Conservation (phyloP, 2,888 invertebrate genomes). For the Sepioteuthis lessoniana region DNA sequence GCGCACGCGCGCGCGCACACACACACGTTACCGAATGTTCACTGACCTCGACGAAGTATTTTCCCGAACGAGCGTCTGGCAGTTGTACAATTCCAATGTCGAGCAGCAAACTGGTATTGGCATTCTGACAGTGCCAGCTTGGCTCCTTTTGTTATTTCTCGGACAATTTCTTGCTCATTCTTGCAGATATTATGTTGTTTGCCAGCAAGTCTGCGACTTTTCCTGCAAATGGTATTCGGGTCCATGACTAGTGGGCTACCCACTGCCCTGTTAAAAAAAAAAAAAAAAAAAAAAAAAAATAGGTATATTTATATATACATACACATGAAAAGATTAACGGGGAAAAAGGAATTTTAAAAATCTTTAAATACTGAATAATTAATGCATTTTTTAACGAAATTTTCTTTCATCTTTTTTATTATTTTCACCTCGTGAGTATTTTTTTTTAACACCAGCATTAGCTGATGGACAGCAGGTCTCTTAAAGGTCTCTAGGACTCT, state of each 20-base stretch:
- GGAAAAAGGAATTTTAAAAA: too few relatives aligned
- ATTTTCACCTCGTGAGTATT: too few relatives aligned
- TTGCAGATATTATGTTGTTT: constrained; percentile 81
- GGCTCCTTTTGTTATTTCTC: constrained; percentile 89
- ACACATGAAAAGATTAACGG: background rate
- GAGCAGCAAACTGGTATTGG: constrained; percentile 86
- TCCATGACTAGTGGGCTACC: constrained; percentile 90
- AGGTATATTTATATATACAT: too few relatives aligned
- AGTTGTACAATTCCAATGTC: constrained; percentile 91
- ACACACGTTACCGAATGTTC: background rate
- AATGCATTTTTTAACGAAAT: too few relatives aligned
- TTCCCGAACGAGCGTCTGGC: constrained; percentile 86
- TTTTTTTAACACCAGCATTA: too few relatives aligned
- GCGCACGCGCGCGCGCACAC: too few relatives aligned
- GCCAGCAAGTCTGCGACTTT: constrained; percentile 84
- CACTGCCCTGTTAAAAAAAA: constrained; percentile 72
- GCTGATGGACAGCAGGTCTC: too few relatives aligned
- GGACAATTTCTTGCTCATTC: constrained; percentile 86
- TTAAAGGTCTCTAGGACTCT: too few relatives aligned
- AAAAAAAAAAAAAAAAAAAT: background rate
- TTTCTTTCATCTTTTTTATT: too few relatives aligned
- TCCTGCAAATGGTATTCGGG: constrained; percentile 90
- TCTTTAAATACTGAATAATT: too few relatives aligned
- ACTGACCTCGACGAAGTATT: constrained; percentile 87
- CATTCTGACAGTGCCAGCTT: constrained; percentile 83